phyloP scores from a whole-genome alignment of 1,140 invertebrate species.

The Metopolophium dirhodum region DNA sequence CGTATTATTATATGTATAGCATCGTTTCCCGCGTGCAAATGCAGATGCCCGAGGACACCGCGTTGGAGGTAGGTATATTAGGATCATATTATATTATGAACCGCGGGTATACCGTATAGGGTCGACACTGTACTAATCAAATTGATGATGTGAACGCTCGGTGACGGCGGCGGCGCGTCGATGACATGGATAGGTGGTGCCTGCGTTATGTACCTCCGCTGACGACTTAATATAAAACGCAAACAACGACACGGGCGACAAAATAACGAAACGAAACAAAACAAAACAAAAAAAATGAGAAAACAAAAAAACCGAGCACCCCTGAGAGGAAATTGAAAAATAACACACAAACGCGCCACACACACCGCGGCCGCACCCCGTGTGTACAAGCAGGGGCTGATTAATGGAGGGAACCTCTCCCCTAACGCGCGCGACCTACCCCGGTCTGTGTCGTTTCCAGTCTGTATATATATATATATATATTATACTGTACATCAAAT shows the following conservation, averaged over 20 bases:
- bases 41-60: background rate
- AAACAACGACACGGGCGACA: constrained; percentile 20
- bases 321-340: constrained; percentile 14
- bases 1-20: no score
- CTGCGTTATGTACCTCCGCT: background rate
- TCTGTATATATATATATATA: background rate
- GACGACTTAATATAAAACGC: constrained; percentile 44
- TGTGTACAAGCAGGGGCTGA: constrained; percentile 1
- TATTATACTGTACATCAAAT: no score
- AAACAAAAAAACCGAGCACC: background rate
- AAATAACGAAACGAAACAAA: no score
- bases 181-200: background rate
- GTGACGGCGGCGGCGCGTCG: background rate
- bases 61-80: background rate
- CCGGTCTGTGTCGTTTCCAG: constrained; percentile 7
- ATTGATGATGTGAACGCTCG: constrained; percentile 30
- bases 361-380: background rate
- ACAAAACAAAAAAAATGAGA: background rate
- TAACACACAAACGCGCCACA: background rate
- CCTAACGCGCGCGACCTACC: background rate
- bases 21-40: background rate
- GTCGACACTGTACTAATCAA: constrained; percentile 20
- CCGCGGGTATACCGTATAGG: background rate
- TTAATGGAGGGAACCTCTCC: constrained; percentile 25
- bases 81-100: no score